Conservation (phyloP, 2,113 vertebrate genomes). For the Alethe castanea region DNA sequence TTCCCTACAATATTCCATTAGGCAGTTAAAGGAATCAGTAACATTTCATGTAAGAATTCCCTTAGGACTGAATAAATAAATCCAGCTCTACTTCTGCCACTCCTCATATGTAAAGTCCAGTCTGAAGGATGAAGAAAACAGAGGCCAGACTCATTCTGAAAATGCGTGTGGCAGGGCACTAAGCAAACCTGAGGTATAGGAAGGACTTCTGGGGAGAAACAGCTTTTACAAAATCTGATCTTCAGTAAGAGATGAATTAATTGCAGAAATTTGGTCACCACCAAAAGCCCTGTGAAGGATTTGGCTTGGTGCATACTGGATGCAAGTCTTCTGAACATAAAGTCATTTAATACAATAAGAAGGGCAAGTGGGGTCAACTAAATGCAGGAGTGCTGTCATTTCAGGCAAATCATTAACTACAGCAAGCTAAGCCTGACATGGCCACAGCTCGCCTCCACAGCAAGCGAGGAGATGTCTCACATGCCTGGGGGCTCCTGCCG, state of each 20-base stretch:
- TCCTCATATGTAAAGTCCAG: fast-evolving
- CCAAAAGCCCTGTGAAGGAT: background rate
- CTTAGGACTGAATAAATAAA: background rate
- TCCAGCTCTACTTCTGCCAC: background rate
- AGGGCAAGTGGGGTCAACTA: background rate
- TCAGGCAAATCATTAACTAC: background rate
- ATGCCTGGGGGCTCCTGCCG: background rate
- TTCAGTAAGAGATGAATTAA: background rate
- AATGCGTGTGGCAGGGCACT: background rate
- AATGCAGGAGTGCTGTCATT: background rate
- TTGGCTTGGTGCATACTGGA: background rate
- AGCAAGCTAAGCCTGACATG: background rate
- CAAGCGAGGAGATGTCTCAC: background rate
- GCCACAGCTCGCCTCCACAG: background rate
- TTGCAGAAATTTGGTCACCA: background rate
- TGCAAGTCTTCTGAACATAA: background rate
- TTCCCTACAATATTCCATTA: background rate
- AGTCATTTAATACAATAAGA: background rate
- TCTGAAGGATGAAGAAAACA: background rate
- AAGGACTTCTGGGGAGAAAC: background rate
- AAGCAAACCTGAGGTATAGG: background rate
- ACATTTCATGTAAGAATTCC: background rate
- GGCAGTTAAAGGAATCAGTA: background rate
- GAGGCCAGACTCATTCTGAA: background rate
- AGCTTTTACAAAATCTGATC: background rate